A percentile compares a stretch with the other conserved stretches of the same genome.
Conservation (phyloP, 2,797 vertebrate genomes). For the Dryobates pubescens region DNA sequence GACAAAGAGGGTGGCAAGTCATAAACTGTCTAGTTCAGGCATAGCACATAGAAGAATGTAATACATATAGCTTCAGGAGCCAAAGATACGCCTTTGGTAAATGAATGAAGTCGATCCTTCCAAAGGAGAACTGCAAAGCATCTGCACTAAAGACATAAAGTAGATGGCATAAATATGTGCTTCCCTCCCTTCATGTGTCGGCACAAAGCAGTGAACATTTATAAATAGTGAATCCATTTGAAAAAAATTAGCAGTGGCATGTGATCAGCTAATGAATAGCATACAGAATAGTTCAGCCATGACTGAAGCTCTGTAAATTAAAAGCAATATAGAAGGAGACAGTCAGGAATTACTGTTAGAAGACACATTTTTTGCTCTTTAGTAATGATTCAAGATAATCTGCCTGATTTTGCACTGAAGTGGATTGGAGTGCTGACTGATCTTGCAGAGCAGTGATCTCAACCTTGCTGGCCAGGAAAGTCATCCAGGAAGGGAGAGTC, state of each 20-base stretch:
- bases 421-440: background rate
- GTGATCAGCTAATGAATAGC: conserved; percentile 63
- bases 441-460: background rate
- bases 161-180: background rate
- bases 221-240: conserved; percentile 64
- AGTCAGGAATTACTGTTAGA: background rate
- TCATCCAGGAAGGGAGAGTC: accelerated
- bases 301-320: conserved; percentile 17
- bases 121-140: background rate
- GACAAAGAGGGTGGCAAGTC: background rate
- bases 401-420: background rate
- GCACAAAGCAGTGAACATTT: conserved; percentile 16
- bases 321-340: conserved; percentile 22
- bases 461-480: background rate
- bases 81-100: background rate
- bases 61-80: background rate
- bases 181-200: background rate
- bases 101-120: background rate
- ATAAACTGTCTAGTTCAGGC: background rate
- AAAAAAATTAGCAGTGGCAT: conserved; percentile 59
- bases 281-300: conserved; percentile 28
- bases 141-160: background rate
- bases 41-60: background rate
- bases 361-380: background rate
- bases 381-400: background rate